These are phyloP conservation scores for Capreolus pygargus DNA, from an alignment of 2,113 vertebrate species.

Conservation along the genomic window DNA sequence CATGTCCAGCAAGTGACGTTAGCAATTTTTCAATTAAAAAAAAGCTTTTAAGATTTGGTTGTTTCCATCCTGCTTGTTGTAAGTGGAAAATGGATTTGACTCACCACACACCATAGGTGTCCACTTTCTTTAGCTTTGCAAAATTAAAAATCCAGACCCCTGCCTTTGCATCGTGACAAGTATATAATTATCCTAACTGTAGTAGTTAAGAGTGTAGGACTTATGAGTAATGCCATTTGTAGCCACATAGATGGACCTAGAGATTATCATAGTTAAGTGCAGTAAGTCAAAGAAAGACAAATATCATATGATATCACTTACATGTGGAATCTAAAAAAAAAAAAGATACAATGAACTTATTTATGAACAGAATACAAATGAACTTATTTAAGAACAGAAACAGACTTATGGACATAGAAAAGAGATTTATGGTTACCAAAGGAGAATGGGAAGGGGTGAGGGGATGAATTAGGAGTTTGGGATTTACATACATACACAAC, in stretches of 20 bases:
- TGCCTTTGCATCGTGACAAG: neutral
- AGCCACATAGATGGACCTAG: neutral
- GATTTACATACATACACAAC: neutral
- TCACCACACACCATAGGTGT: neutral
- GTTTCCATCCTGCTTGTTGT: neutral
- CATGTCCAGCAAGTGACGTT: neutral
- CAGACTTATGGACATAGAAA: neutral
- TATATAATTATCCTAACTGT: accelerated
- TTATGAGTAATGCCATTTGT: neutral
- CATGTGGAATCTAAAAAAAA: neutral
- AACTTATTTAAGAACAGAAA: neutral
- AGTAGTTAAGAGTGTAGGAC: neutral
- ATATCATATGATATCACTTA: neutral
- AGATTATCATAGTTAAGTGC: neutral
- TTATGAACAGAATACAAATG: neutral
- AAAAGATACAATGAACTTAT: neutral
- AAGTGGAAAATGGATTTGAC: neutral
- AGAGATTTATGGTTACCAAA: neutral
- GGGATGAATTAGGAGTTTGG: neutral
- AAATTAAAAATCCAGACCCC: neutral
- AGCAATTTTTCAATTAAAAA: neutral
- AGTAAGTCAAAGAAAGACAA: neutral
- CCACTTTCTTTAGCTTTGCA: neutral
- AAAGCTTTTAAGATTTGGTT: neutral
- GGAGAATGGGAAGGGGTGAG: neutral